Conservation (phyloP, 1,140 invertebrate species). For the Protaetia brevitarsis region DNA sequence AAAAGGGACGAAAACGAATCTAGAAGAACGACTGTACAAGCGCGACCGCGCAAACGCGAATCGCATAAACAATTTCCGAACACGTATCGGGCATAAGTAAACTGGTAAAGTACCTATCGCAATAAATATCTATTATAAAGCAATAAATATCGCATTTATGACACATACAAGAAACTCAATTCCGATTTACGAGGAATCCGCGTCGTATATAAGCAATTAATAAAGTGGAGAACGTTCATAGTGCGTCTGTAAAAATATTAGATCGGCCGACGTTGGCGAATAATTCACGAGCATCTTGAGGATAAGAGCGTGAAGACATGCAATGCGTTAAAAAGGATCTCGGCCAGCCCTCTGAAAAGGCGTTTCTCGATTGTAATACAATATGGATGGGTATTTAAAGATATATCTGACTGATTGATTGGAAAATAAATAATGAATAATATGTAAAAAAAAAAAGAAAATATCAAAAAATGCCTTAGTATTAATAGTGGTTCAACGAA, state of each 20-base stretch:
- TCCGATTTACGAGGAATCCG: conserved; percentile 29
- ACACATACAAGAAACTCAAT: conserved; percentile 32
- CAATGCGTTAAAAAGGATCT: neutral
- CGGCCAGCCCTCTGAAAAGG: too few relatives aligned
- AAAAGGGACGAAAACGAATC: conserved; percentile 3
- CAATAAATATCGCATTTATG: conserved; percentile 32
- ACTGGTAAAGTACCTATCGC: conserved; percentile 26
- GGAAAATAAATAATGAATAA: too few relatives aligned
- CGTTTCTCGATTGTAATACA: too few relatives aligned
- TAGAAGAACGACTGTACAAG: neutral
- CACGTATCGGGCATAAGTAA: conserved; percentile 29
- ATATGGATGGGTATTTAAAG: too few relatives aligned
- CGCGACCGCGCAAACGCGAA: neutral
- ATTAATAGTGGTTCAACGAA: too few relatives aligned
- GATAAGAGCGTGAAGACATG: conserved; percentile 2
- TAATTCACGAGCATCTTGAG: neutral
- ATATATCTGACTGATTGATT: too few relatives aligned
- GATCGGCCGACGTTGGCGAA: neutral
- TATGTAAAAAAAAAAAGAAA: too few relatives aligned
- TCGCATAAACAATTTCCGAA: conserved; percentile 20
- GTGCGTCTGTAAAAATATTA: conserved; percentile 16
- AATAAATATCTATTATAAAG: conserved; percentile 35
- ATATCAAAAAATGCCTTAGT: too few relatives aligned
- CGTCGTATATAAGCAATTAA: conserved; percentile 30
- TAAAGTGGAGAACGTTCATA: conserved; percentile 27